Evolutionary conservation across 2,888 invertebrate species (phyloP).

Genomic region (Callimorpha dominula): DNA sequence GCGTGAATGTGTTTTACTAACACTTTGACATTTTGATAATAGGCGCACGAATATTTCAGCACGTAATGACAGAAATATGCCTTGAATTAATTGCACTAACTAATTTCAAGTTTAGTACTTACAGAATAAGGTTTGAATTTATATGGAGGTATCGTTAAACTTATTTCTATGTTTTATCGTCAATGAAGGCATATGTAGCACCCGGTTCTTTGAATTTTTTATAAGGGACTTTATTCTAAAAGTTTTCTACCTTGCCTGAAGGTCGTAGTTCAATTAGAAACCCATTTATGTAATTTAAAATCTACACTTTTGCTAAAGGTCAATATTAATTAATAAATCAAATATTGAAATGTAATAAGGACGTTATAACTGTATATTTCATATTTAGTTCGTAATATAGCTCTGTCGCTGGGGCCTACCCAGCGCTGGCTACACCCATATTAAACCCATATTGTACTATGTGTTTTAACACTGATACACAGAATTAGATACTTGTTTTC

Average conservation of each 20-base stretch:
- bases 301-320: neutral
- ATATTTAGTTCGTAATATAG: neutral
- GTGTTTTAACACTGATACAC: too few species aligned
- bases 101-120: neutral
- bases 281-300: neutral
- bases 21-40: slow-evolving; percentile 44
- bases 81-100: slow-evolving; percentile 3
- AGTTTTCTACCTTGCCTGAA: slow-evolving; percentile 8
- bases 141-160: slow-evolving; percentile 19
- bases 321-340: neutral
- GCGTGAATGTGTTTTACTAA: slow-evolving; percentile 14
- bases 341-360: neutral
- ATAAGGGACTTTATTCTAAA: slow-evolving; percentile 23
- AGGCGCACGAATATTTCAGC: slow-evolving; percentile 32
- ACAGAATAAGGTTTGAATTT: slow-evolving; percentile 15
- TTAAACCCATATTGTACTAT: too few species aligned
- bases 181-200: slow-evolving; percentile 28
- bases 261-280: neutral
- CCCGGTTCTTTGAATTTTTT: slow-evolving; percentile 39
- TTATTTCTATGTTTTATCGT: slow-evolving; percentile 30
- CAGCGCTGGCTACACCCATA: too few species aligned
- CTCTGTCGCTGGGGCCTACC: too few species aligned
- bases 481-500: too few species aligned
- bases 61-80: slow-evolving; percentile 24
- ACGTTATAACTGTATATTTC: neutral